Percentiles rank a stretch among this genome's conserved stretches.
Evolutionary conservation across 2,797 vertebrate genomes (phyloP).

Genomic region (Peromyscus nudipes): DNA sequence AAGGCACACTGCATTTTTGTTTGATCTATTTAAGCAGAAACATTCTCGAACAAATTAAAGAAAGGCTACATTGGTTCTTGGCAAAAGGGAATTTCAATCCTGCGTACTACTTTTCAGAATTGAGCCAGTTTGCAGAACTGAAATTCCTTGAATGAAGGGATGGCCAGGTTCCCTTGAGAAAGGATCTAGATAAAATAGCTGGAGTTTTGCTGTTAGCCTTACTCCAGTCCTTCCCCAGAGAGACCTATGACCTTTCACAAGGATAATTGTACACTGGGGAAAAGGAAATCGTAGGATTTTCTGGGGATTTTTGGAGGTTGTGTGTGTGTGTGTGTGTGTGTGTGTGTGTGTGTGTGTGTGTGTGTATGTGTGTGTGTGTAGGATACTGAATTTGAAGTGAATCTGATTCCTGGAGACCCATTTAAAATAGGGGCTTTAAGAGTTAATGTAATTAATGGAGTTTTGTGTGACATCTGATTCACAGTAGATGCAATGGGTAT

Average conservation of each 20-base stretch:
- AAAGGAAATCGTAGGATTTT: not conserved
- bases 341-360: too few species aligned
- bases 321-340: too few species aligned
- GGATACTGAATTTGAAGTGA: not conserved
- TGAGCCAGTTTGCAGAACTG: too few species aligned
- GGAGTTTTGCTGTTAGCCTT: not conserved
- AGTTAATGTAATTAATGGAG: not conserved
- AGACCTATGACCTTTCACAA: not conserved
- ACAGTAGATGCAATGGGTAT: not conserved
- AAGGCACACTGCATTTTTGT: not conserved
- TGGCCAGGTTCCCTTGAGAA: not conserved
- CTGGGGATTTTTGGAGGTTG: too few species aligned
- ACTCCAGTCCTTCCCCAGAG: not conserved
- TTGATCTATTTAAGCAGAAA: not conserved
- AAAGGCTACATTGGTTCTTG: not conserved
- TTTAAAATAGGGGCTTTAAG: not conserved
- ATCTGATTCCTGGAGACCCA: not conserved
- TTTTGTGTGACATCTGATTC: not conserved
- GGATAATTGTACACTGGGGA: not conserved
- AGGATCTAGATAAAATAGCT: not conserved
- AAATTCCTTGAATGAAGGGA: not conserved
- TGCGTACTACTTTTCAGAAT: not conserved
- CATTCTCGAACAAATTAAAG: not conserved
- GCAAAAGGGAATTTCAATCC: not conserved
- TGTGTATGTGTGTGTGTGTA: too few species aligned